Evolutionary conservation across 2,888 invertebrate genomes (phyloP).

Genomic region (Alloplasta piceator): DNA sequence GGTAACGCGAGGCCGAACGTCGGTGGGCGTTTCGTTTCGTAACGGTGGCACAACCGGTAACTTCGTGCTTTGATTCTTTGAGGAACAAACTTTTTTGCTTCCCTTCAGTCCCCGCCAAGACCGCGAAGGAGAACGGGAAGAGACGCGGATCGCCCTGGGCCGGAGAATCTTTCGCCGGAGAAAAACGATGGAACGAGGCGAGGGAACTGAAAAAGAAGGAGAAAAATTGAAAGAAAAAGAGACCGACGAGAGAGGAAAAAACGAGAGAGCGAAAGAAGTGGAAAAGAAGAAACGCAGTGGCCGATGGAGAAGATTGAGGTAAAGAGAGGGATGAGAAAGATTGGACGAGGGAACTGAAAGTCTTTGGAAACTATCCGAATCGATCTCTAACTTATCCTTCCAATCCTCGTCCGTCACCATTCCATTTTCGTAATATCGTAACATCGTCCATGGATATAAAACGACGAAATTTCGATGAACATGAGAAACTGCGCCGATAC

Average conservation of each 20-base stretch:
- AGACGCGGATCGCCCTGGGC: constrained; percentile 52
- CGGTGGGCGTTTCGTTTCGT: constrained; percentile 38
- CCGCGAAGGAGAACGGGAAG: constrained; percentile 10
- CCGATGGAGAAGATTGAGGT: constrained; percentile 27
- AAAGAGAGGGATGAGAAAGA: constrained; percentile 51
- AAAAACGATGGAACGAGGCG: constrained; percentile 48
- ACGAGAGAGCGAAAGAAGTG: constrained; percentile 3
- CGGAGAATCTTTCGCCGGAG: constrained; percentile 39
- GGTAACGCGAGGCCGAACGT: constrained; percentile 34
- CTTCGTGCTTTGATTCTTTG: constrained; percentile 66
- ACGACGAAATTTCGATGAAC: not conserved
- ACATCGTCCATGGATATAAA: not conserved
- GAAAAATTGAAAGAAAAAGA: constrained; percentile 35
- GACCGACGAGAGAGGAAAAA: constrained; percentile 14
- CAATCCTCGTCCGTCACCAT: constrained; percentile 39
- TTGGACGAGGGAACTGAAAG: constrained; percentile 51
- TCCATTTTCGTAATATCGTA: constrained; percentile 61
- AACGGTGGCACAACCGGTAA: constrained; percentile 53
- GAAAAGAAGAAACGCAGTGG: constrained; percentile 32
- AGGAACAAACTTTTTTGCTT: constrained; percentile 60
- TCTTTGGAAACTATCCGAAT: constrained; percentile 51
- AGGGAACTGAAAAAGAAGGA: constrained; percentile 22
- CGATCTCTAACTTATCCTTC: constrained; percentile 16
- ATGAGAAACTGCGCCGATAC: not conserved
- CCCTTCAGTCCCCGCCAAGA: constrained; percentile 26